Conservation (phyloP, 1,140 invertebrate genomes). For the Trichoplusia ni region DNA sequence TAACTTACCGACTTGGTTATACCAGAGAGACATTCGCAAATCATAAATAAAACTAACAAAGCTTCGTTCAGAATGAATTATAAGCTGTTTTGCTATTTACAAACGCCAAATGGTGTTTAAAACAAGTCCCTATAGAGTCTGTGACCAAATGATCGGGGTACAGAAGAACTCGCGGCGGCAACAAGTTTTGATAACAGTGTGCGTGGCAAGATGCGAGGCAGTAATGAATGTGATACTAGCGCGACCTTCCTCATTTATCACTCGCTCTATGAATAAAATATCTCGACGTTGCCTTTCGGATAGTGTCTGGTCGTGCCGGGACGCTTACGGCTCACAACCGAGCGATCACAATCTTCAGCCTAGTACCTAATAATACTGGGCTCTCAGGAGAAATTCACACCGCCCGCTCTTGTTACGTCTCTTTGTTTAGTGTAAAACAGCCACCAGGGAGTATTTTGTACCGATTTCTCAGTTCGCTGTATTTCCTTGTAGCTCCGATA, state of each 20-base stretch:
- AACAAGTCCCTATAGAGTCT: constrained; percentile 61
- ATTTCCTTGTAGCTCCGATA: background rate
- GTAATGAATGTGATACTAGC: constrained; percentile 75
- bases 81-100: constrained; percentile 63
- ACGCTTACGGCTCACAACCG: constrained; percentile 46
- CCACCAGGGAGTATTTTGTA: constrained; percentile 14
- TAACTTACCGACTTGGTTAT: constrained; percentile 41
- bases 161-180: constrained; percentile 57
- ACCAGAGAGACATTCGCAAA: constrained; percentile 38
- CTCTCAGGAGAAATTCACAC: constrained; percentile 50
- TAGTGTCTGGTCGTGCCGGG: constrained; percentile 55
- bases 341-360: constrained; percentile 60
- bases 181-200: constrained; percentile 76
- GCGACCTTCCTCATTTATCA: constrained; percentile 73
- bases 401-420: constrained; percentile 30
- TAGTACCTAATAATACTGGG: constrained; percentile 47
- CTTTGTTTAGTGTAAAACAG: constrained; percentile 17
- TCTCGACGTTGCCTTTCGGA: constrained; percentile 63
- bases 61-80: constrained; percentile 59
- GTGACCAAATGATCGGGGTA: constrained; percentile 59
- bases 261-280: constrained; percentile 75
- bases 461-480: background rate
- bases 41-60: constrained; percentile 58
- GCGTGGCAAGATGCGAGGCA: constrained; percentile 62
- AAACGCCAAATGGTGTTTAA: constrained; percentile 63